Evolutionary conservation across 2,888 invertebrate species (phyloP), one percentile per base, ranked within the genome.

Genomic region (Ecliptopera silaceata): DNA sequence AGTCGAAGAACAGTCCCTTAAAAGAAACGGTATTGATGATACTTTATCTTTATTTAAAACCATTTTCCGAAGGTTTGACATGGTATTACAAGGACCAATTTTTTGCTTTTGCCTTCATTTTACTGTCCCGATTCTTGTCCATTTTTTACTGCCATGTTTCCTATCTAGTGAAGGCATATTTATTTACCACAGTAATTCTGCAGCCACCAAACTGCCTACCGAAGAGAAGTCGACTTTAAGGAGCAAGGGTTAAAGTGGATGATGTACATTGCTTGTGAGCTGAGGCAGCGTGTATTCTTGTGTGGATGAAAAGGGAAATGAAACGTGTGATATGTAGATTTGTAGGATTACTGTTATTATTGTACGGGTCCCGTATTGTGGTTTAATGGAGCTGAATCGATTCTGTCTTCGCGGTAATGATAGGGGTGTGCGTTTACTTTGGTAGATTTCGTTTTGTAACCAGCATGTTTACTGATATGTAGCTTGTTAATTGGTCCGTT

Each of bases 271-370:
- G 32, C 11, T 8, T 38, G 46, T 18, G 26, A 53, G 36, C 32
- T 47, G 13, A 12, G 39, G n/a, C 11, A 22, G 43, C 46, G 61
- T 13, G 44, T 54, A 68, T 75, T 74, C 72, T 70, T 71, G 64
- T 65, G 65, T 56, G 69, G 68, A 70, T 72, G 68, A 66, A 70
- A 71, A 59, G 69, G 68, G 80, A 82, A 84, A 84, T 84, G 83
- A 75, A 75, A 75, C 78, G 82, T 82, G 76, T 81, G 79, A 84
- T 85, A 84, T 84, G 84, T 79, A 83, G 80, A 84, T 84, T 75
- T 72, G 69, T 74, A 71, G 71, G 74, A 72, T 75, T 74, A 75
- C 75, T 74, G 74, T 79, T 80, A 79, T 80, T 79, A 77, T 77
- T 78, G 72, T 72, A 70, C 68, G 68, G 69, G 69, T 53, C 68